phyloP scores from a whole-genome alignment of 2,888 invertebrate genomes.

The Drosophila neotestacea region DNA sequence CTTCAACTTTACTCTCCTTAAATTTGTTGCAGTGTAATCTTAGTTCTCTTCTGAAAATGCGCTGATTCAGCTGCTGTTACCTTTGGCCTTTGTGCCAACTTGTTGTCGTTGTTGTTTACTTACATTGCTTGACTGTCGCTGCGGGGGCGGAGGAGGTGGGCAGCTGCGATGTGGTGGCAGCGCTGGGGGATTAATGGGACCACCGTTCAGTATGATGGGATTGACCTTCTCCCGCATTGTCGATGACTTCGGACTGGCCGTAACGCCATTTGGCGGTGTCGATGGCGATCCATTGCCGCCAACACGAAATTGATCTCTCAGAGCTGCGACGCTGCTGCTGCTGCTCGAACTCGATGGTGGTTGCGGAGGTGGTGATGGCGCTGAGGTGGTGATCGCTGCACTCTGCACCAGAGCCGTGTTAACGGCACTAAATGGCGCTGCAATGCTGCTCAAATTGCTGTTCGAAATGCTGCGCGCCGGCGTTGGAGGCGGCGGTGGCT shows the following conservation, averaged over 20 bases:
- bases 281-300: slow-evolving; percentile 70
- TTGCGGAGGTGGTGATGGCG: slow-evolving; percentile 66
- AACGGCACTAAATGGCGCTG: slow-evolving; percentile 73
- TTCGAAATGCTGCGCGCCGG: slow-evolving; percentile 85
- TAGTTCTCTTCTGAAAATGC: slow-evolving; percentile 2
- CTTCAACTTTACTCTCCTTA: not conserved
- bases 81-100: slow-evolving; percentile 58
- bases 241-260: slow-evolving; percentile 69
- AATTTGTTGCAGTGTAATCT: slow-evolving; percentile 25
- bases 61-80: slow-evolving; percentile 20
- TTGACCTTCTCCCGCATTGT: slow-evolving; percentile 70
- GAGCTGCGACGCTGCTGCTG: slow-evolving; percentile 82
- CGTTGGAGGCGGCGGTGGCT: slow-evolving; percentile 85
- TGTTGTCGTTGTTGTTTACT: slow-evolving; percentile 63
- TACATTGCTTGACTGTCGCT: slow-evolving; percentile 83
- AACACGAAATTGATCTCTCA: slow-evolving; percentile 84
- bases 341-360: slow-evolving; percentile 78
- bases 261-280: slow-evolving; percentile 50
- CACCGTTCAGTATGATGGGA: slow-evolving; percentile 82
- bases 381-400: slow-evolving; percentile 55
- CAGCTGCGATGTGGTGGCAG: slow-evolving; percentile 85
- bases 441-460: slow-evolving; percentile 82
- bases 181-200: slow-evolving; percentile 82
- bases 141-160: slow-evolving; percentile 85
- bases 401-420: slow-evolving; percentile 77